Percentiles rank a stretch among this genome's conserved stretches.
Evolutionary conservation across 2,797 vertebrate genomes (phyloP).

Genomic region (Tauraco hartlaubi): DNA sequence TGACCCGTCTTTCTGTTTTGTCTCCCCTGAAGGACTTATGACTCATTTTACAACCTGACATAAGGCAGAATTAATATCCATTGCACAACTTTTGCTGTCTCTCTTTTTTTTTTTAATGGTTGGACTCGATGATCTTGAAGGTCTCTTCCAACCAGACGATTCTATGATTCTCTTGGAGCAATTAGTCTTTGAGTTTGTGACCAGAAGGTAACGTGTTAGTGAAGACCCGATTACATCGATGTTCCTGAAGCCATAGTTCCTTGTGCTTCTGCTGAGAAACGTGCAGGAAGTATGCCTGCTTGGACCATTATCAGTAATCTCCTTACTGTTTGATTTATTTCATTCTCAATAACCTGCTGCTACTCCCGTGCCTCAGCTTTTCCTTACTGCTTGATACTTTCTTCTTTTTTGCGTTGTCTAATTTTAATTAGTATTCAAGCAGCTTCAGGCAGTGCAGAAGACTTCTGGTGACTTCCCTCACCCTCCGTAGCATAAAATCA

Average conservation of each 20-base stretch:
- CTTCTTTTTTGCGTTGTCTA: background rate
- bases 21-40: background rate
- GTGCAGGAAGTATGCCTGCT: background rate
- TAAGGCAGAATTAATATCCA: background rate
- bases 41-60: background rate
- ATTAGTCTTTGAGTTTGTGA: background rate
- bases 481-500: background rate
- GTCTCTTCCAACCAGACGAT: too few relatives aligned
- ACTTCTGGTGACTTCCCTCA: background rate
- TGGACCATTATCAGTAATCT: background rate
- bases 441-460: constrained; percentile 5
- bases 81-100: background rate
- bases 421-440: constrained; percentile 2
- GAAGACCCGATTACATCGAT: rapidly evolving
- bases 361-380: background rate
- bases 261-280: background rate
- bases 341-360: background rate
- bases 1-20: background rate
- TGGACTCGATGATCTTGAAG: too few relatives aligned
- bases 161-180: too few relatives aligned
- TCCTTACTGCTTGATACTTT: background rate
- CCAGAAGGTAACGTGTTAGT: background rate
- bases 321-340: background rate
- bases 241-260: background rate
- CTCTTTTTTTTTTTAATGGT: background rate